Percentiles rank a stretch among this genome's conserved stretches.
phyloP scores from a whole-genome alignment of 2,888 invertebrate species.

The Busseola fusca region DNA sequence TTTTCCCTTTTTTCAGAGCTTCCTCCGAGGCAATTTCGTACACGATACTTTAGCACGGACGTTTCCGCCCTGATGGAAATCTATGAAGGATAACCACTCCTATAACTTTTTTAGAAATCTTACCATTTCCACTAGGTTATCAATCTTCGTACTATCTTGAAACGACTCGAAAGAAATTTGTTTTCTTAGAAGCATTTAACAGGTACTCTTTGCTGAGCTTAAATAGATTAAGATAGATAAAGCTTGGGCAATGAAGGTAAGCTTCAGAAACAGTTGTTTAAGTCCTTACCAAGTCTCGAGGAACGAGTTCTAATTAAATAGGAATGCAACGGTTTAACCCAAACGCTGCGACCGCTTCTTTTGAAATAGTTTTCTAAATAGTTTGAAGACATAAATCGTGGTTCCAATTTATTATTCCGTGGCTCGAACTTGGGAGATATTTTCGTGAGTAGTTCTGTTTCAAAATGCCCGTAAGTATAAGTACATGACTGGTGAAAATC shows the following conservation, averaged over 20 bases:
- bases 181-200: conserved; percentile 67
- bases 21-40: conserved; percentile 82
- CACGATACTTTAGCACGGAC: conserved; percentile 82
- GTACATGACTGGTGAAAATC: conserved; percentile 51
- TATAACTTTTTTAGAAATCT: conserved; percentile 63
- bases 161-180: conserved; percentile 68
- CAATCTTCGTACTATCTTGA: conserved; percentile 74
- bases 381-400: conserved; percentile 19
- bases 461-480: conserved; percentile 46
- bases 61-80: conserved; percentile 85
- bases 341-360: conserved; percentile 41
- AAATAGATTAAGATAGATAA: conserved; percentile 73
- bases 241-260: conserved; percentile 69
- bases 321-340: conserved; percentile 58
- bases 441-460: conserved; percentile 12
- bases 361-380: conserved; percentile 30
- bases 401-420: not conserved
- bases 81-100: conserved; percentile 80
- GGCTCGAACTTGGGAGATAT: not conserved
- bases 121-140: conserved; percentile 73
- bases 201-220: conserved; percentile 64
- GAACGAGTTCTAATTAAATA: conserved; percentile 68
- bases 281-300: conserved; percentile 66
- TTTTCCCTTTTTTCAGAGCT: conserved; percentile 82
- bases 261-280: conserved; percentile 69